A percentile compares a stretch with the other conserved stretches of the same genome.
These are phyloP conservation scores for Henricia sp. DNA, from an alignment of 53 echinoderm and acorn worm species.

Conservation along the genomic window DNA sequence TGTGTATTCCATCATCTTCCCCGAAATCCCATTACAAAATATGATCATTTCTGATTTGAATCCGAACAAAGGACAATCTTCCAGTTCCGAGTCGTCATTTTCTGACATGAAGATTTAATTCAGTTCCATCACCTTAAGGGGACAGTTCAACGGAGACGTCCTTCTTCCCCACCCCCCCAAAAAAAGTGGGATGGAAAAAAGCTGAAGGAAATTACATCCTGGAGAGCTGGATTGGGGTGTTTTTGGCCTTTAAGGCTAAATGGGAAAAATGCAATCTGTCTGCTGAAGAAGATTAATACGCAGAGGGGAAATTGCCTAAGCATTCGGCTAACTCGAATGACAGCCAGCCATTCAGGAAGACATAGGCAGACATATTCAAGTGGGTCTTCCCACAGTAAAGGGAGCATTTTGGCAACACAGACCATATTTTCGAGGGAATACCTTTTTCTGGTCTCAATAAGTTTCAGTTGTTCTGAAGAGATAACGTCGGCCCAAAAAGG, in stretches of 20 bases:
- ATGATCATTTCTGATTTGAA: slow-evolving; percentile 30
- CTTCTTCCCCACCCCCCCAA: neutral
- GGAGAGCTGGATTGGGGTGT: neutral
- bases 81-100: neutral
- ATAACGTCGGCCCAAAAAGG: too few species aligned
- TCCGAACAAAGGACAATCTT: neutral
- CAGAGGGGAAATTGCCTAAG: neutral
- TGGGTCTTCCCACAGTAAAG: too few species aligned
- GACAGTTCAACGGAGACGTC: neutral
- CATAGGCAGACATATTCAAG: too few species aligned
- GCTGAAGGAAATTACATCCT: slow-evolving; percentile 21
- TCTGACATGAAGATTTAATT: slow-evolving; percentile 24
- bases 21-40: slow-evolving; percentile 52
- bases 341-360: too few species aligned
- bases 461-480: too few species aligned
- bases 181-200: neutral
- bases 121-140: neutral
- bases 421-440: too few species aligned
- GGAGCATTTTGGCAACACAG: too few species aligned
- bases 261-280: neutral
- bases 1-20: too few species aligned
- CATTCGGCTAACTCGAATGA: too few species aligned
- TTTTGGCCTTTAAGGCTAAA: neutral
- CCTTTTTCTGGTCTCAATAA: too few species aligned
- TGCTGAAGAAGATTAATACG: neutral